A percentile compares a stretch with the other conserved stretches of the same genome.
Evolutionary conservation across 2,113 vertebrate species (phyloP).

Genomic region (Xenopus laevis): DNA sequence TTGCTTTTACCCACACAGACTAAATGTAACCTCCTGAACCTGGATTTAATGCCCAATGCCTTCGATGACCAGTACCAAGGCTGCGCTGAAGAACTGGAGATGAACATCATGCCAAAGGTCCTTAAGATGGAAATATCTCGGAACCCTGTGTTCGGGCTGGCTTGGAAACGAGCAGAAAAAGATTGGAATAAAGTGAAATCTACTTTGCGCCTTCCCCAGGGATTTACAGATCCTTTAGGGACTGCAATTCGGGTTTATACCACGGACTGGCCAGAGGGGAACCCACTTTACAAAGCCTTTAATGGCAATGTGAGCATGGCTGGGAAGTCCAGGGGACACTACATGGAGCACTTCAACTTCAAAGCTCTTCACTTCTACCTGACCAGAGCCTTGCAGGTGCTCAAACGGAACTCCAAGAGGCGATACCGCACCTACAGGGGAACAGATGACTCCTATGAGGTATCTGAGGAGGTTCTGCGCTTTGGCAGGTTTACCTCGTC

Average conservation of each 20-base stretch:
- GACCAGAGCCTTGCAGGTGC: conserved; percentile 27
- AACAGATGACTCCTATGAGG: conserved; percentile 37
- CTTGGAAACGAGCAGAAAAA: conserved; percentile 50
- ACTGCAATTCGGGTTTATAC: conserved; percentile 56
- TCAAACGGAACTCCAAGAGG: conserved; percentile 14
- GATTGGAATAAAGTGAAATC: conserved; percentile 40
- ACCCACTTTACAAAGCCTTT: conserved; percentile 28
- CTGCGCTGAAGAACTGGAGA: conserved; percentile 52
- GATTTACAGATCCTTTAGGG: conserved; percentile 52
- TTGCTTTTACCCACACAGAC: neutral
- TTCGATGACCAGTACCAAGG: conserved; percentile 65
- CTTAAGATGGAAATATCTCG: conserved; percentile 48
- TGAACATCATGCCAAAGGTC: conserved; percentile 38
- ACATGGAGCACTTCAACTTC: conserved; percentile 25
- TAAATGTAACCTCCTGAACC: conserved; percentile 1
- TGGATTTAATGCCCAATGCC: conserved; percentile 53
- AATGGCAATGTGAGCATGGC: conserved; percentile 10
- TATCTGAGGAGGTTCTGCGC: conserved; percentile 44
- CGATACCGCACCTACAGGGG: conserved; percentile 47
- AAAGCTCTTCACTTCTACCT: conserved; percentile 40
- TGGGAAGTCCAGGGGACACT: conserved; percentile 9
- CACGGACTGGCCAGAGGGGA: neutral
- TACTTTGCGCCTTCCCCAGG: conserved; percentile 44
- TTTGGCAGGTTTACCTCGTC: conserved; percentile 58
- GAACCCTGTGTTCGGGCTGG: conserved; percentile 41